Conservation (phyloP, 2,888 invertebrate genomes). For the Ormyrus labotus region DNA sequence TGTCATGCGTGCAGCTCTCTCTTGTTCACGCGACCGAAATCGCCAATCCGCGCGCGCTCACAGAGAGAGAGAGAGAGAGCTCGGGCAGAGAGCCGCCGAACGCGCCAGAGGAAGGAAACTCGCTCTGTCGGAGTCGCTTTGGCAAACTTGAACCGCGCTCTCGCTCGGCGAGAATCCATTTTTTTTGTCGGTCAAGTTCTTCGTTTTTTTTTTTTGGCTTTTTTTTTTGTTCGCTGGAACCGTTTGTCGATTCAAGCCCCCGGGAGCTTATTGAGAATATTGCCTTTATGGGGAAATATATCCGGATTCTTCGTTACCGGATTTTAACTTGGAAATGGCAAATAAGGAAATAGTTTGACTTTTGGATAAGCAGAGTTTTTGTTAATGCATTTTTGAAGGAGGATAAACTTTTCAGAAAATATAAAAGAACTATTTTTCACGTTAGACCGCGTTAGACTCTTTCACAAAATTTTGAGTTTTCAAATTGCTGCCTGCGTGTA, state of each 20-base stretch:
- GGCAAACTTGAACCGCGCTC: slow-evolving; percentile 60
- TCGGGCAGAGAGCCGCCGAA: too few species aligned
- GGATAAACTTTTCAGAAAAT: too few species aligned
- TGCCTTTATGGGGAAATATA: neutral
- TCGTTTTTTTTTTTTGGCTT: slow-evolving; percentile 28
- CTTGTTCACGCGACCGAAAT: slow-evolving; percentile 51
- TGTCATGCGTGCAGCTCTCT: slow-evolving; percentile 54
- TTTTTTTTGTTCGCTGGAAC: neutral
- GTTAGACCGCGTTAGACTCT: too few species aligned
- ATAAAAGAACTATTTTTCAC: too few species aligned
- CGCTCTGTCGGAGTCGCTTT: slow-evolving; percentile 60
- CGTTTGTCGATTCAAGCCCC: slow-evolving; percentile 10
- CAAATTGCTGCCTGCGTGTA: too few species aligned
- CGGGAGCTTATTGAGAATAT: slow-evolving; percentile 31
- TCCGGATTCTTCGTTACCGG: neutral
- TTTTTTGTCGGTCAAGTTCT: slow-evolving; percentile 54
- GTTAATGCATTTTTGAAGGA: too few species aligned
- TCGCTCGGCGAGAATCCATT: slow-evolving; percentile 17
- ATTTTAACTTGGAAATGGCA: too few species aligned
- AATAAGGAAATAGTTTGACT: too few species aligned
- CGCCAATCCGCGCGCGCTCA: slow-evolving; percentile 16
- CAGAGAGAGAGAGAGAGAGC: too few species aligned
- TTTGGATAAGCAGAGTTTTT: too few species aligned
- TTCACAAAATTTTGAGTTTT: too few species aligned
- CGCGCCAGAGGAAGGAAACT: slow-evolving; percentile 47